phyloP scores from a whole-genome alignment of 1,140 invertebrate species.

The Bilobella aurantiaca region DNA sequence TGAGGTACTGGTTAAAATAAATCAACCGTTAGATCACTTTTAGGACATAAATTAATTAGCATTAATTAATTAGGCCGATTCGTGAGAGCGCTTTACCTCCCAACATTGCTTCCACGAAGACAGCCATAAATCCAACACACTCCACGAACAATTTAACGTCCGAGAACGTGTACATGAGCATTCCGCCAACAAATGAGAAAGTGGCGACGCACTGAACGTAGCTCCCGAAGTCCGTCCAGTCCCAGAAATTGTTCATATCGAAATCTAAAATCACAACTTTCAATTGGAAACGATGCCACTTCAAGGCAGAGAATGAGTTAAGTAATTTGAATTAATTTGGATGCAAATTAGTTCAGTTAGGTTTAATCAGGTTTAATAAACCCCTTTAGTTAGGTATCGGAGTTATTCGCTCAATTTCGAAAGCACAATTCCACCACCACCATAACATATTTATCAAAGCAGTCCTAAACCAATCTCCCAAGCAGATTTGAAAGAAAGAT shows the following conservation, averaged over 20 bases:
- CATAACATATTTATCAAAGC: no score
- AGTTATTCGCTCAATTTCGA: not conserved
- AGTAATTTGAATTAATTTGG: not conserved
- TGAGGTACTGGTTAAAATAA: slow-evolving; percentile 55
- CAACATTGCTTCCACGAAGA: slow-evolving; percentile 93
- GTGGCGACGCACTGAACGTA: slow-evolving; percentile 85
- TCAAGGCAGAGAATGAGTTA: not conserved
- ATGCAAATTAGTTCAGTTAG: not conserved
- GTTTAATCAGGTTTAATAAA: not conserved
- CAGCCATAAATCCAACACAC: slow-evolving; percentile 78
- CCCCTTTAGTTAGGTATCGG: no score
- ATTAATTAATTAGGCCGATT: no score
- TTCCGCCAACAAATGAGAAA: slow-evolving; percentile 68
- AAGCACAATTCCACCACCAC: not conserved
- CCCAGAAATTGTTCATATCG: slow-evolving; percentile 88
- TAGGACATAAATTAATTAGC: not conserved
- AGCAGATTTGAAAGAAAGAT: no score
- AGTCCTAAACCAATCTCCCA: no score
- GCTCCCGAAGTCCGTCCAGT: slow-evolving; percentile 96
- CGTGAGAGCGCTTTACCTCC: slow-evolving; percentile 38
- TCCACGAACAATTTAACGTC: slow-evolving; percentile 73
- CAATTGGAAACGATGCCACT: not conserved
- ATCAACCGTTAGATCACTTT: not conserved
- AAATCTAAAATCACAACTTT: slow-evolving; percentile 56
- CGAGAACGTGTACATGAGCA: slow-evolving; percentile 78